A percentile compares a stretch with the other conserved stretches of the same genome.
phyloP scores from a whole-genome alignment of 1,140 invertebrate genomes.

The Araneus ventricosus region DNA sequence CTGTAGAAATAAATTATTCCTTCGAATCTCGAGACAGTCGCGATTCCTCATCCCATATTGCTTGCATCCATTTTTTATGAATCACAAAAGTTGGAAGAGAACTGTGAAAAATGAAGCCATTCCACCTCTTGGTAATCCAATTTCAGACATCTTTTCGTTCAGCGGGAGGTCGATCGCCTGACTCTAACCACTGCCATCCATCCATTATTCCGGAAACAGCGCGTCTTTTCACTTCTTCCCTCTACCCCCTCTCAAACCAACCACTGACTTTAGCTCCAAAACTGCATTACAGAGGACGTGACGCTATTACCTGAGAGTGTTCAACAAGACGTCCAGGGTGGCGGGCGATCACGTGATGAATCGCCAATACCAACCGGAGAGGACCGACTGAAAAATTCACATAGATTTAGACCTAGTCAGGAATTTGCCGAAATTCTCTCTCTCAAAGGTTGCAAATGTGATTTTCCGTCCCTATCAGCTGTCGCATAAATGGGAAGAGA shows the following conservation, averaged over 20 bases:
- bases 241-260: neutral
- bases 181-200: conserved; percentile 18
- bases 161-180: conserved; percentile 10
- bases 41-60: conserved; percentile 19
- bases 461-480: neutral
- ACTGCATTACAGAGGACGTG: conserved; percentile 23
- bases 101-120: conserved; percentile 33
- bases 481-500: neutral
- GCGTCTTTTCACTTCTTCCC: conserved; percentile 1
- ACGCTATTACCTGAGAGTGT: conserved; percentile 39
- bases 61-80: conserved; percentile 26
- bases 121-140: conserved; percentile 29
- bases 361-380: conserved; percentile 1
- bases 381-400: neutral
- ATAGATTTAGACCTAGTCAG: neutral
- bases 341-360: conserved; percentile 10
- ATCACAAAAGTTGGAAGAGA: neutral
- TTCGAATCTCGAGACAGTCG: neutral
- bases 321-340: neutral
- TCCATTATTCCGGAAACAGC: conserved; percentile 27
- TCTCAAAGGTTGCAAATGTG: neutral
- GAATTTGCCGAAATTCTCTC: neutral
- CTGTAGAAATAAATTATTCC: neutral
- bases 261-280: conserved; percentile 1
- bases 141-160: neutral